Conservation (phyloP, 2,797 vertebrate species). For the Halcyon leucocephala region DNA sequence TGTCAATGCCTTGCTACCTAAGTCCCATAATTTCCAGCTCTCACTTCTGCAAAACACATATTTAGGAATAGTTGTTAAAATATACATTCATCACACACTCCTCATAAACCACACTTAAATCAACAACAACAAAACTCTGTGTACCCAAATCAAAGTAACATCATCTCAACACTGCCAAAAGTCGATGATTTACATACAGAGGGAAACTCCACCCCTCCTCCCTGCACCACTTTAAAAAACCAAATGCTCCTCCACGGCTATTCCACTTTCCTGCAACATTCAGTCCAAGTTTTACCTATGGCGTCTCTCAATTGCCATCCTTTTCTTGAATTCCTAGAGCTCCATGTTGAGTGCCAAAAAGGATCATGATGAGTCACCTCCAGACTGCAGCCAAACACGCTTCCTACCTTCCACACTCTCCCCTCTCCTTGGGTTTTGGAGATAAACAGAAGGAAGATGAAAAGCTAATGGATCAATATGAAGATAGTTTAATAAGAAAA, state of each 20-base stretch:
- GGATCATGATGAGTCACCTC: rapidly evolving
- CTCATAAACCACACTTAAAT: not conserved
- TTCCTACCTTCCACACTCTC: not conserved
- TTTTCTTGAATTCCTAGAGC: not conserved
- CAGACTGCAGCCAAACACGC: not conserved
- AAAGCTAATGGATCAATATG: not conserved
- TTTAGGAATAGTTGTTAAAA: not conserved
- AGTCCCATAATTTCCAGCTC: not conserved
- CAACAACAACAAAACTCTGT: not conserved
- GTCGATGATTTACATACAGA: not conserved
- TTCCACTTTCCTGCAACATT: not conserved
- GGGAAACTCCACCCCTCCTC: not conserved
- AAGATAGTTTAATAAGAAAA: not conserved
- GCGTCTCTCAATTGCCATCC: rapidly evolving
- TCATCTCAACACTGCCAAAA: not conserved
- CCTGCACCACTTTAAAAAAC: not conserved
- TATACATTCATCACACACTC: not conserved
- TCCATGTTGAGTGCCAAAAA: not conserved
- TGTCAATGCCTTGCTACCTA: not conserved
- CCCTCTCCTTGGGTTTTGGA: not conserved
- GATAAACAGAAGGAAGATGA: not conserved
- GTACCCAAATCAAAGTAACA: not conserved
- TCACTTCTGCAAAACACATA: not conserved
- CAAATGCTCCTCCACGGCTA: not conserved
- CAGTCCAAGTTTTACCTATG: not conserved